These are phyloP conservation scores for Trachelus iudaicus DNA, from an alignment of 2,888 invertebrate genomes.

Conservation along the genomic window DNA sequence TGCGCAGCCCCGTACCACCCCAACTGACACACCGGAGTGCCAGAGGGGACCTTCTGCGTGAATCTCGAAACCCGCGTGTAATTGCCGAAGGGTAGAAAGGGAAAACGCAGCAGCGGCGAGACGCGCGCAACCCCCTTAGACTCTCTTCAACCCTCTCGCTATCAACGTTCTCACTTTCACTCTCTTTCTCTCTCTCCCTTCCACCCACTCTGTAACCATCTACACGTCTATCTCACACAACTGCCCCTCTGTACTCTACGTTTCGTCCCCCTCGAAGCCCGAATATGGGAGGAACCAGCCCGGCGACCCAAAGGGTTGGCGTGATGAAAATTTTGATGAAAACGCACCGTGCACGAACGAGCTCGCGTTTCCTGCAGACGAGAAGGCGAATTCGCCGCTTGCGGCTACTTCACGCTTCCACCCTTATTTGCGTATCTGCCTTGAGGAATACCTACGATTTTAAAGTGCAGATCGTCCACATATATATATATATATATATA, in stretches of 20 bases:
- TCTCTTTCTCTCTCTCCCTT: slow-evolving; percentile 12
- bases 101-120: slow-evolving; percentile 30
- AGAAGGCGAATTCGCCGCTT: no score
- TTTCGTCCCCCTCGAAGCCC: no score
- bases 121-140: not conserved
- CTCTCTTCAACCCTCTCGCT: slow-evolving; percentile 12
- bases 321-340: not conserved
- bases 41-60: slow-evolving; percentile 15
- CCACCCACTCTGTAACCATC: not conserved
- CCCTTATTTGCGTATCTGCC: no score
- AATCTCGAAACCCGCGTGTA: slow-evolving; percentile 34
- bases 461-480: not conserved
- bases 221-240: not conserved
- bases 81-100: slow-evolving; percentile 44
- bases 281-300: not conserved
- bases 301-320: not conserved
- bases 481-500: not conserved
- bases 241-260: not conserved
- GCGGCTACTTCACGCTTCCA: no score
- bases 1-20: slow-evolving; percentile 6
- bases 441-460: no score
- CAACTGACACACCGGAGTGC: slow-evolving; percentile 14
- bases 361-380: no score
- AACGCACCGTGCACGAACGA: not conserved
- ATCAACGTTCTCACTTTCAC: not conserved